Evolutionary conservation across 1,140 invertebrate genomes (phyloP).

Genomic region (Polypedilum vanderplanki): DNA sequence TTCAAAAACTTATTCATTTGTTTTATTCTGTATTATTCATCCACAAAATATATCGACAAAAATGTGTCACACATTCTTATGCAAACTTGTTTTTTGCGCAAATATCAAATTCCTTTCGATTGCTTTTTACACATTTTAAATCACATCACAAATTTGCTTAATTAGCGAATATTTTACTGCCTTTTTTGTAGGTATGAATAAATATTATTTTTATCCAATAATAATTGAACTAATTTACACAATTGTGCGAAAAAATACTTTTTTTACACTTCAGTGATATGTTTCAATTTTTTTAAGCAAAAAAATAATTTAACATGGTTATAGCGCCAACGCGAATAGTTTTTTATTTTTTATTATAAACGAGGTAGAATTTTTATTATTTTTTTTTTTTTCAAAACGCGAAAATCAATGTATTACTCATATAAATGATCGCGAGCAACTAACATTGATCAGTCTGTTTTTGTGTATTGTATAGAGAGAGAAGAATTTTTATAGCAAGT

Average conservation of each 20-base stretch:
- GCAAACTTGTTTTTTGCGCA: too few species aligned
- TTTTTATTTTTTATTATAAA: too few species aligned
- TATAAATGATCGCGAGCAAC: conserved; percentile 17
- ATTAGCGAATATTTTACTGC: not conserved
- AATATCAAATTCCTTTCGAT: too few species aligned
- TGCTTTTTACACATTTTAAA: not conserved
- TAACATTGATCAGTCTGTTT: not conserved
- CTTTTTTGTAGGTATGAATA: too few species aligned
- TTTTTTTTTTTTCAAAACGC: too few species aligned
- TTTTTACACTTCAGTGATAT: too few species aligned
- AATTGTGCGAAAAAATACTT: not conserved
- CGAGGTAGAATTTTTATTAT: not conserved
- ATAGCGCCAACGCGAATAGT: conserved; percentile 8
- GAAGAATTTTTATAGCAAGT: not conserved
- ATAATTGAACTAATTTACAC: not conserved
- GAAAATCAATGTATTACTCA: not conserved
- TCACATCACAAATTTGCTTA: not conserved
- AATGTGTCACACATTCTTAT: too few species aligned
- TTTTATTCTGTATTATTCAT: too few species aligned
- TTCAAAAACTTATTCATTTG: too few species aligned
- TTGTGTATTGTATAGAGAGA: too few species aligned
- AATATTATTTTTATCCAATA: not conserved
- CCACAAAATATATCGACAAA: too few species aligned
- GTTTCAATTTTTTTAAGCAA: not conserved
- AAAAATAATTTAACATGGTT: not conserved